Evolutionary conservation across 2,888 invertebrate genomes (phyloP).

Genomic region (Onthophagus sagittarius): DNA sequence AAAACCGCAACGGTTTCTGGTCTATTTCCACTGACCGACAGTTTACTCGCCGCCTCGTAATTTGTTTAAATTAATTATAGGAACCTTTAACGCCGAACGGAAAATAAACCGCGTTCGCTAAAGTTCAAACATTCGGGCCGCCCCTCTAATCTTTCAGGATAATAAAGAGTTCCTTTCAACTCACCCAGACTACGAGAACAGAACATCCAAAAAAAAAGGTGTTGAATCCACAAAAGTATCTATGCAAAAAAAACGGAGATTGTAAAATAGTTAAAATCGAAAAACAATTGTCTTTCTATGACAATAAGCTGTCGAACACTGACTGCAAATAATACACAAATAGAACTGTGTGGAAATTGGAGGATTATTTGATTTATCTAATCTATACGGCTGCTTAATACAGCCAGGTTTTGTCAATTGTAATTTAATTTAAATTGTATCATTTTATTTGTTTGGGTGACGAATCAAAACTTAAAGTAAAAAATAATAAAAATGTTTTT

Average conservation of each 20-base stretch:
- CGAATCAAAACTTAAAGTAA: too few relatives aligned
- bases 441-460: neutral
- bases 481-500: too few relatives aligned
- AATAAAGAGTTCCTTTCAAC: neutral
- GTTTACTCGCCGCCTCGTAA: conserved; percentile 3
- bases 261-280: neutral
- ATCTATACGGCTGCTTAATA: neutral
- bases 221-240: neutral
- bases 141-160: neutral
- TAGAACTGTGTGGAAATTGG: neutral
- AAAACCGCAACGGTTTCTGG: neutral
- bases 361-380: neutral
- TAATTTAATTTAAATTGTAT: neutral
- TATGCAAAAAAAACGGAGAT: neutral
- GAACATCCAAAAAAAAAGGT: neutral
- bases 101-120: neutral
- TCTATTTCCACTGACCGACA: conserved; percentile 1
- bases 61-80: conserved; percentile 12
- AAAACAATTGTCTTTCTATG: neutral
- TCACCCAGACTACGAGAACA: neutral
- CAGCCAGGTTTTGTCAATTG: neutral
- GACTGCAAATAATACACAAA: neutral
- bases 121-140: neutral
- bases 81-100: neutral
- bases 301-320: neutral